Conservation (phyloP, 2,888 invertebrate genomes). For the Tubulanus polymorphus region DNA sequence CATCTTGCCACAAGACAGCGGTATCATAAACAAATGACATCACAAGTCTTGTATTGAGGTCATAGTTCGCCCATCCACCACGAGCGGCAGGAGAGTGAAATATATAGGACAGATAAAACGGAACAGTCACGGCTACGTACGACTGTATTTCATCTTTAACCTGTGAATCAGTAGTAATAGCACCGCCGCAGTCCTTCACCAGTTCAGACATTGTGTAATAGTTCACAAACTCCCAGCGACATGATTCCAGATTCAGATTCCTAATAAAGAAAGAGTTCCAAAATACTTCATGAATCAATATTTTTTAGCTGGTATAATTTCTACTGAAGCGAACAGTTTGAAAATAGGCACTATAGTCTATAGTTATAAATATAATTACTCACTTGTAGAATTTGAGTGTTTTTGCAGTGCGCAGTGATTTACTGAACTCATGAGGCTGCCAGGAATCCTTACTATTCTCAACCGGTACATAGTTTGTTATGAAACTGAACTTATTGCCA, state of each 20-base stretch:
- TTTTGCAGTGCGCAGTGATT: conserved; percentile 28
- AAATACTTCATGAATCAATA: too few species aligned
- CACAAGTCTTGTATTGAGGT: conserved; percentile 40
- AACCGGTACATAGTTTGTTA: conserved; percentile 39
- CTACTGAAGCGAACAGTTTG: too few species aligned
- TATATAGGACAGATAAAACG: conserved; percentile 51
- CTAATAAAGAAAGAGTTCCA: conserved; percentile 29
- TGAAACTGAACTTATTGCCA: conserved; percentile 32
- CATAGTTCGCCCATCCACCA: conserved; percentile 48
- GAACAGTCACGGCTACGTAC: conserved; percentile 44
- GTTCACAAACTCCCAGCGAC: conserved; percentile 50
- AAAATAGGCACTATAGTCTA: not conserved
- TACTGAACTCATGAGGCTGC: conserved; percentile 45
- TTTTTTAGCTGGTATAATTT: too few species aligned
- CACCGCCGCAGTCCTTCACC: conserved; percentile 46
- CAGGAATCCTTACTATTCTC: conserved; percentile 32
- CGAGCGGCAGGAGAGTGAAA: conserved; percentile 42
- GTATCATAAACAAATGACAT: conserved; percentile 53
- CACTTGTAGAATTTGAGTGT: conserved; percentile 49
- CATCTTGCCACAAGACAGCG: conserved; percentile 49
- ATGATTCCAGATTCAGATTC: conserved; percentile 49
- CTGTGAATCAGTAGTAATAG: conserved; percentile 47
- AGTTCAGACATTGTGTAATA: conserved; percentile 51
- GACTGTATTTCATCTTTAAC: conserved; percentile 48
- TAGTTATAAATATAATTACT: conserved; percentile 1